Percentiles rank a stretch among this genome's conserved stretches.
Conservation (phyloP, 1,140 invertebrate species). For the Leucophenga varia region DNA sequence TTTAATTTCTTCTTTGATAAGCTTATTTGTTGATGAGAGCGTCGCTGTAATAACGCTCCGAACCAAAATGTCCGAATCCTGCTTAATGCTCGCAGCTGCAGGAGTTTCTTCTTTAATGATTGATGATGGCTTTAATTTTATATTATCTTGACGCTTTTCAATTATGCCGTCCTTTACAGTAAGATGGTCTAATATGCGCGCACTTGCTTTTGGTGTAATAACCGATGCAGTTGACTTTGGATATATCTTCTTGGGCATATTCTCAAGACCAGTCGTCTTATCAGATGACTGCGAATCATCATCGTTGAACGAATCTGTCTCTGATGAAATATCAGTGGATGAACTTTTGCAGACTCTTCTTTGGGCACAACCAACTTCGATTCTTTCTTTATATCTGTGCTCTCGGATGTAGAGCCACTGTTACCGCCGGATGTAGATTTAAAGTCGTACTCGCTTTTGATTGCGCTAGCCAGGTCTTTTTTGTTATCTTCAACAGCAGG, state of each 20-base stretch:
- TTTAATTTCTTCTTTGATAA: constrained; percentile 27
- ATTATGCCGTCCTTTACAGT: constrained; percentile 2
- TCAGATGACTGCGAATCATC: constrained; percentile 55
- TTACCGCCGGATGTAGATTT: constrained; percentile 5
- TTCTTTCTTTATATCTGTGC: constrained; percentile 25
- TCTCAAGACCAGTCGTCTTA: constrained; percentile 27
- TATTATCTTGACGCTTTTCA: constrained; percentile 22
- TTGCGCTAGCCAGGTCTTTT: neutral
- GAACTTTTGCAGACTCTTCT: constrained; percentile 30
- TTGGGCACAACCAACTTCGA: constrained; percentile 25
- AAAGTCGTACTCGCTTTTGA: constrained; percentile 19
- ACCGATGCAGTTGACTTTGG: constrained; percentile 7
- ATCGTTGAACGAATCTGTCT: constrained; percentile 47
- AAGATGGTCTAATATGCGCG: neutral
- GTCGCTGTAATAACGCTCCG: too few relatives aligned
- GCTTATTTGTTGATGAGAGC: too few relatives aligned
- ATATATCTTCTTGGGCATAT: constrained; percentile 26
- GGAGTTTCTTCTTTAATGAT: constrained; percentile 12
- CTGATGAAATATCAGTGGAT: constrained; percentile 45
- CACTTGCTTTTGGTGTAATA: neutral
- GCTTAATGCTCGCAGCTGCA: neutral
- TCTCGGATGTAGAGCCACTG: neutral
- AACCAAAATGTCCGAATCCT: too few relatives aligned
- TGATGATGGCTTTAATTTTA: constrained; percentile 16
- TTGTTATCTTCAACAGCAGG: constrained; percentile 6